Conservation (phyloP, 2,797 vertebrate genomes). For the Mareca penelope region DNA sequence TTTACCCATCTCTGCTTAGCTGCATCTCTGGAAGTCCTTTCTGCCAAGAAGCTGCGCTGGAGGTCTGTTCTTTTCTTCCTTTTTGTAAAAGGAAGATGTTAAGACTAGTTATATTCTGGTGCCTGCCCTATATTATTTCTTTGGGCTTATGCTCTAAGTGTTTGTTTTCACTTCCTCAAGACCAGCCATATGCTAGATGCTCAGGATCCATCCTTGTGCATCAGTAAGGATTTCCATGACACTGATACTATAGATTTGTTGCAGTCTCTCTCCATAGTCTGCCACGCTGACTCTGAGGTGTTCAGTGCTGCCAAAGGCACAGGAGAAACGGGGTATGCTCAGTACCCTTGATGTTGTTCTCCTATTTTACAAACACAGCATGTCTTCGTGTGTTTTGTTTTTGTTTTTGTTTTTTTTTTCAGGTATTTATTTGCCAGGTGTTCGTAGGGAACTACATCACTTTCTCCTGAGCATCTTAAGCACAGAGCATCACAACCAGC, state of each 20-base stretch:
- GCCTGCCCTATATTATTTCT: background rate
- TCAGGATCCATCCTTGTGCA: background rate
- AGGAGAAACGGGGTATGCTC: background rate
- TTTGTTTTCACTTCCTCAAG: background rate
- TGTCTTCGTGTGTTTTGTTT: background rate
- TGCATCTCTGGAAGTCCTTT: background rate
- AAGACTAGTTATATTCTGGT: background rate
- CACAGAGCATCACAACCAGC: rapidly evolving
- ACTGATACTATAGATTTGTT: background rate
- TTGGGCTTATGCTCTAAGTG: background rate
- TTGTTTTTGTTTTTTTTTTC: background rate
- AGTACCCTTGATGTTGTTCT: background rate
- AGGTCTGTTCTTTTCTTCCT: background rate
- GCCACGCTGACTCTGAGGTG: rapidly evolving
- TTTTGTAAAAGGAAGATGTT: background rate
- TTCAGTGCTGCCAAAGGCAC: background rate
- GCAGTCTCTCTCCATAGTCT: background rate
- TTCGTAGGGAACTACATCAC: background rate
- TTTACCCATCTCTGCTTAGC: background rate
- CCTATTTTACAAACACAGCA: background rate
- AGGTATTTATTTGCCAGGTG: background rate
- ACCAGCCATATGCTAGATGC: background rate
- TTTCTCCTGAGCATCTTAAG: background rate
- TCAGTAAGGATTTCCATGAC: background rate
- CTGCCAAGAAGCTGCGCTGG: background rate